phyloP scores from a whole-genome alignment of 2,888 invertebrate genomes.

The Laspeyria flexula region DNA sequence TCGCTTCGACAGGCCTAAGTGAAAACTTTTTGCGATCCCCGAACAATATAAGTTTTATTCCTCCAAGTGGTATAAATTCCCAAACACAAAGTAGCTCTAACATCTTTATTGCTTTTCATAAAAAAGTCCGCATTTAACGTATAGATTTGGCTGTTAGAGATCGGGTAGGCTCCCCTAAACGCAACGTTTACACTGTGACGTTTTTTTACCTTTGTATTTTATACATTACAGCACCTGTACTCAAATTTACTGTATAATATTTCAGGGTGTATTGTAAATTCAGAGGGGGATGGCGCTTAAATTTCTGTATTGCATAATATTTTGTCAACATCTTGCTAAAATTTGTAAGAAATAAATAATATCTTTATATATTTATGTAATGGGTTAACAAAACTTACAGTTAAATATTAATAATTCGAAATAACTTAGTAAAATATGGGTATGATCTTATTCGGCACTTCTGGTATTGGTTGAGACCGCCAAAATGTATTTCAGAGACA shows the following conservation, averaged over 20 bases:
- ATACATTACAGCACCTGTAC: slow-evolving; percentile 49
- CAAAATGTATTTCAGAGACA: slow-evolving; percentile 45
- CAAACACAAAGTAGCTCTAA: slow-evolving; percentile 84
- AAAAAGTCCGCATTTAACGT: slow-evolving; percentile 75
- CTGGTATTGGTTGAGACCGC: slow-evolving; percentile 28
- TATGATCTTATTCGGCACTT: slow-evolving; percentile 32
- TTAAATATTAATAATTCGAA: too few relatives aligned
- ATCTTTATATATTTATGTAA: background rate
- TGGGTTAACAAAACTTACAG: too few relatives aligned
- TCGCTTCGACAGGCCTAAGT: slow-evolving; percentile 79
- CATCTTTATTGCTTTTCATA: slow-evolving; percentile 85
- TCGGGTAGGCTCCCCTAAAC: slow-evolving; percentile 60
- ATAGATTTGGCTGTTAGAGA: slow-evolving; percentile 72
- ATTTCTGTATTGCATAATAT: slow-evolving; percentile 23
- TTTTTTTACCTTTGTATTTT: slow-evolving; percentile 56
- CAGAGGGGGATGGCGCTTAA: slow-evolving; percentile 25
- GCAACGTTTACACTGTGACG: slow-evolving; percentile 46
- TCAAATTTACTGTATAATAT: slow-evolving; percentile 47
- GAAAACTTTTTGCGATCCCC: slow-evolving; percentile 82
- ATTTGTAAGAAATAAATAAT: background rate
- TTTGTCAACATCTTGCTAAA: slow-evolving; percentile 6
- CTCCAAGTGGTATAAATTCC: slow-evolving; percentile 83
- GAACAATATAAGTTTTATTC: slow-evolving; percentile 85
- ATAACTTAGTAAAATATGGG: slow-evolving; percentile 30
- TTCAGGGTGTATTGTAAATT: slow-evolving; percentile 48